phyloP scores from a whole-genome alignment of 2,888 invertebrate species.

The Catocala nupta region DNA sequence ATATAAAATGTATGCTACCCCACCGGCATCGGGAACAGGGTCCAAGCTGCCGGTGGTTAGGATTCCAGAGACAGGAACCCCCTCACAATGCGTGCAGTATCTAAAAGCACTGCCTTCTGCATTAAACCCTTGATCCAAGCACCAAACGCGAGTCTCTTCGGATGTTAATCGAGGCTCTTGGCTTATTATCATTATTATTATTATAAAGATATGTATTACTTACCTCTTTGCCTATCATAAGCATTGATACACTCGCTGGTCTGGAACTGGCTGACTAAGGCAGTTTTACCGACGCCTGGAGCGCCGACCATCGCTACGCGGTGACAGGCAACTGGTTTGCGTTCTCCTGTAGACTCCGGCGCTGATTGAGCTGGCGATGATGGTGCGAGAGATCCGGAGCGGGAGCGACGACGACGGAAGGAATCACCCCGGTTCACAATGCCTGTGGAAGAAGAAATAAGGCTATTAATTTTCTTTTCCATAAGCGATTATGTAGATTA shows the following conservation, averaged over 20 bases:
- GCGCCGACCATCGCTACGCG: constrained; percentile 93
- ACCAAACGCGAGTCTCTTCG: too few species aligned
- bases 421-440: constrained; percentile 98
- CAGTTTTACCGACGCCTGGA: constrained; percentile 94
- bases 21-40: too few species aligned
- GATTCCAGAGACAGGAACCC: too few species aligned
- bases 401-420: constrained; percentile 93
- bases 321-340: constrained; percentile 85
- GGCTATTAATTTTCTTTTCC: not conserved
- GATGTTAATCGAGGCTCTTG: too few species aligned
- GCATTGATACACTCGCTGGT: constrained; percentile 98
- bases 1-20: too few species aligned
- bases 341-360: constrained; percentile 73
- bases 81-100: too few species aligned
- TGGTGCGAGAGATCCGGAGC: constrained; percentile 94
- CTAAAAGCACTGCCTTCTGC: too few species aligned
- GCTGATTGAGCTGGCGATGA: constrained; percentile 78
- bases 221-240: constrained; percentile 94
- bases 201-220: constrained; percentile 31
- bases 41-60: too few species aligned
- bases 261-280: constrained; percentile 95
- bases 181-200: too few species aligned
- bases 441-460: constrained; percentile 85
- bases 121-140: too few species aligned
- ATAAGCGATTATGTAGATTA: not conserved